phyloP scores from a whole-genome alignment of 1,140 invertebrate genomes.

The Polypedilum pembai region DNA sequence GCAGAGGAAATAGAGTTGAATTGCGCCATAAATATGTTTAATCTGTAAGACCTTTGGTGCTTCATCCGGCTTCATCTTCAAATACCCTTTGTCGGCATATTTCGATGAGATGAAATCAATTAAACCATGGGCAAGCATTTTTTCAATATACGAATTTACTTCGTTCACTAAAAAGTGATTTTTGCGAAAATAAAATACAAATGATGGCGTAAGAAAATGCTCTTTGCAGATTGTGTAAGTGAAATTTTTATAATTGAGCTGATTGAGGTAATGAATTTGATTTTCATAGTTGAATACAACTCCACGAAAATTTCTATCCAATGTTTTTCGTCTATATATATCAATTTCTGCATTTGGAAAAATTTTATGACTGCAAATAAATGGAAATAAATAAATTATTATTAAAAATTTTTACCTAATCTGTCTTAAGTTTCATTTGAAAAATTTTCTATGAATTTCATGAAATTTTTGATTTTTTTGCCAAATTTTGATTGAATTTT shows the following conservation, averaged over 20 bases:
- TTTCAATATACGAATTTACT: neutral
- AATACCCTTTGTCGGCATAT: neutral
- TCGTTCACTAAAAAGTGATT: neutral
- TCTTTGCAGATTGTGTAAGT: neutral
- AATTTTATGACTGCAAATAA: neutral
- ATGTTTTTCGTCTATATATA: neutral
- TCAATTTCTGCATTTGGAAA: neutral
- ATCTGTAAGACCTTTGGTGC: neutral
- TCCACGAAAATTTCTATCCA: neutral
- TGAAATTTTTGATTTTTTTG: no score
- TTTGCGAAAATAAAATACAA: slow-evolving; percentile 12
- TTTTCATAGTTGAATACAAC: neutral
- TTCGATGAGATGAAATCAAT: neutral
- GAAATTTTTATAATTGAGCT: neutral
- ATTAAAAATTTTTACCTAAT: no score
- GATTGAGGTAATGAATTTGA: neutral
- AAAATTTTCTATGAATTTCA: no score
- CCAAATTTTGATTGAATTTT: no score
- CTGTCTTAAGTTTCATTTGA: no score
- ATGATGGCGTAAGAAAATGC: neutral
- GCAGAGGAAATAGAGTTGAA: neutral
- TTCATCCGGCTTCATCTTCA: slow-evolving; percentile 5
- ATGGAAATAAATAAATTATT: no score
- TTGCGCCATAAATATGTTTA: slow-evolving; percentile 5
- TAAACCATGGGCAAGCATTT: neutral